phyloP scores from a whole-genome alignment of 64 coral and sea anemone genomes.

The Montipora efflorescens region DNA sequence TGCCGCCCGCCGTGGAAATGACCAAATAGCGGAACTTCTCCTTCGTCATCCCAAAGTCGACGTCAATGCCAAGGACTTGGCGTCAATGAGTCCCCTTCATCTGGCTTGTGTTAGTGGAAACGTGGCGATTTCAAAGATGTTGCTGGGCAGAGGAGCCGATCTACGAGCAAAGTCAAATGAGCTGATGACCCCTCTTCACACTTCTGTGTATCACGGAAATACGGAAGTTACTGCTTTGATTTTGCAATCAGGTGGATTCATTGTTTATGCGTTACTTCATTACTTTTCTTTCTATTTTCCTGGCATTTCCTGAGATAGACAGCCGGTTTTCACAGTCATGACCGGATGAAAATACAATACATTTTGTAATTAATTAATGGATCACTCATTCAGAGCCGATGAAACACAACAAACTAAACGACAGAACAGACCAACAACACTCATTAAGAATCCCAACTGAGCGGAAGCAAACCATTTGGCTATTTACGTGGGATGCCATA shows the following conservation, averaged over 20 bases:
- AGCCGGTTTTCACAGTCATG: neutral
- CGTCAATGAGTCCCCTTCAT: slow-evolving; percentile 23
- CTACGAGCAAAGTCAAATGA: slow-evolving; percentile 44
- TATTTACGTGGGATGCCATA: too few relatives aligned
- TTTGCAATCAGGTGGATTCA: slow-evolving; percentile 22
- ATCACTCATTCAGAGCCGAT: too few relatives aligned
- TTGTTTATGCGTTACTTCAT: neutral
- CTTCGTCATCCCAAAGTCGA: slow-evolving; percentile 26
- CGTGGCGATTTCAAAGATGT: slow-evolving; percentile 20
- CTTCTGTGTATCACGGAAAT: slow-evolving; percentile 36
- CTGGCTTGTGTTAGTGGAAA: slow-evolving; percentile 50
- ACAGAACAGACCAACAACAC: too few relatives aligned
- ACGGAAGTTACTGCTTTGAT: slow-evolving; percentile 14
- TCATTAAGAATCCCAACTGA: too few relatives aligned
- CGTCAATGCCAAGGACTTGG: slow-evolving; percentile 18
- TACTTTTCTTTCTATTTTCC: neutral
- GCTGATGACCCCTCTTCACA: slow-evolving; percentile 52
- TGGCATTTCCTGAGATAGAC: neutral
- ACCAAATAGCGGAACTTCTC: slow-evolving; percentile 32
- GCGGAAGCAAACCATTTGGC: too few relatives aligned
- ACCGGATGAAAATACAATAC: too few relatives aligned
- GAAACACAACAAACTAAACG: too few relatives aligned
- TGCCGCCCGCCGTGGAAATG: slow-evolving; percentile 22
- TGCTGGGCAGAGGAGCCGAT: slow-evolving; percentile 29
- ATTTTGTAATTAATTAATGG: too few relatives aligned